phyloP scores from a whole-genome alignment of 1,140 invertebrate species.

The Eumeta japonica region DNA sequence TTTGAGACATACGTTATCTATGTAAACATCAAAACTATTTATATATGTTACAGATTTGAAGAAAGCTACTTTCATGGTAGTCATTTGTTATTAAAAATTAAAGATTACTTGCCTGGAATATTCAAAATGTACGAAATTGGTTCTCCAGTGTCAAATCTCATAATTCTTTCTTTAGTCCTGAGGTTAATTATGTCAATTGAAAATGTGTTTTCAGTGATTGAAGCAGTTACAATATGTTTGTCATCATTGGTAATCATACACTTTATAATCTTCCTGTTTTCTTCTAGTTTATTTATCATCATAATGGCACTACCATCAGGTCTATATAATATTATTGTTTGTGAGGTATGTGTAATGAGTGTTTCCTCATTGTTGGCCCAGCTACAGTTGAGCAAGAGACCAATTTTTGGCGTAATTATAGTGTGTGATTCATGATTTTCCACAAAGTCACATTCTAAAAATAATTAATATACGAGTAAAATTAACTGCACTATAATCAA shows the following conservation, averaged over 20 bases:
- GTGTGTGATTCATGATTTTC: too few relatives aligned
- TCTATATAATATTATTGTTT: constrained; percentile 30
- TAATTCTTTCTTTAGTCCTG: constrained; percentile 24
- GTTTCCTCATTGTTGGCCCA: constrained; percentile 39
- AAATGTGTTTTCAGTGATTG: constrained; percentile 11
- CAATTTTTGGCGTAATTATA: constrained; percentile 25
- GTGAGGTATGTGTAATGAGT: constrained; percentile 32
- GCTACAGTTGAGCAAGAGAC: constrained; percentile 30
- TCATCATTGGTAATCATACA: constrained; percentile 37
- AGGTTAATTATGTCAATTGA: constrained; percentile 29
- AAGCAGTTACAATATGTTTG: constrained; percentile 25
- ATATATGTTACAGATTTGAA: too few relatives aligned
- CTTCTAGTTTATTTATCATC: constrained; percentile 26
- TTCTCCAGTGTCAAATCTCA: constrained; percentile 26
- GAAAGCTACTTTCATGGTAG: too few relatives aligned
- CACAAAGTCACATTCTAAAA: too few relatives aligned
- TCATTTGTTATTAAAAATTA: too few relatives aligned
- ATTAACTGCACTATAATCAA: neutral
- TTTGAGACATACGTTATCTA: too few relatives aligned
- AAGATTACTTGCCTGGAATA: constrained; percentile 29
- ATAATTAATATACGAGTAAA: too few relatives aligned
- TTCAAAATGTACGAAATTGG: constrained; percentile 28
- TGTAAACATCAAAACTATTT: too few relatives aligned
- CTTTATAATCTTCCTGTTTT: constrained; percentile 26
- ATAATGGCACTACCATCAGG: constrained; percentile 20